These are phyloP conservation scores for Helicorthomorpha holstii DNA, from an alignment of 1,140 invertebrate genomes.

Conservation along the genomic window DNA sequence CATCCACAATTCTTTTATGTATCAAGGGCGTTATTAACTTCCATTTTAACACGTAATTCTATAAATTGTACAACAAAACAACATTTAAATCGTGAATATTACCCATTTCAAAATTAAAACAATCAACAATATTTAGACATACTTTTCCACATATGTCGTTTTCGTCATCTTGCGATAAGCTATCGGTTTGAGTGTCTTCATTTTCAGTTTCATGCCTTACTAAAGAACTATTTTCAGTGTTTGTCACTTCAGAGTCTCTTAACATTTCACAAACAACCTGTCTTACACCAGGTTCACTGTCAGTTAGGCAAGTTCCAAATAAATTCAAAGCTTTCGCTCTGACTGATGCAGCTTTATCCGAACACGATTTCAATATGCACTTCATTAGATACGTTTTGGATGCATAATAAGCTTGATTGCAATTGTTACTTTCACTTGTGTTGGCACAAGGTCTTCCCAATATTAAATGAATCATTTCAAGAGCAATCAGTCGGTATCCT, in stretches of 20 bases:
- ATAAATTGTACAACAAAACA: not conserved
- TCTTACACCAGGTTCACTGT: constrained; percentile 20
- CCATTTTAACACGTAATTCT: not conserved
- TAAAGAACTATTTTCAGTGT: not conserved
- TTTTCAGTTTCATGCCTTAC: too few species aligned
- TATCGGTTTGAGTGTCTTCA: too few species aligned
- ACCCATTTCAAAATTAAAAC: not conserved
- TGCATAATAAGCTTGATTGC: constrained; percentile 5
- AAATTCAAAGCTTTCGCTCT: constrained; percentile 36
- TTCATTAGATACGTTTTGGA: constrained; percentile 28
- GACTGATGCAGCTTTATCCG: constrained; percentile 36
- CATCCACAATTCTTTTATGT: constrained; percentile 30
- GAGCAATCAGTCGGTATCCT: constrained; percentile 31
- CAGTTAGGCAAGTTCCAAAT: constrained; percentile 30
- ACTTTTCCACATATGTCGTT: not conserved
- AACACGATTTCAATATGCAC: constrained; percentile 31
- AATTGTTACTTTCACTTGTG: not conserved
- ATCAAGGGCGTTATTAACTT: constrained; percentile 28
- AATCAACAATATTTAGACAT: not conserved
- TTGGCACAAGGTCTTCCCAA: constrained; percentile 17
- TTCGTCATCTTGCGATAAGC: not conserved
- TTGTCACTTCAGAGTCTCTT: constrained; percentile 11
- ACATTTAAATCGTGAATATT: not conserved
- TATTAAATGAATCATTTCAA: constrained; percentile 36
- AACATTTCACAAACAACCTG: constrained; percentile 30